Base-by-base conservation (phyloP, 1,140 invertebrate genomes). In the Drosophila biarmipes region DNA sequence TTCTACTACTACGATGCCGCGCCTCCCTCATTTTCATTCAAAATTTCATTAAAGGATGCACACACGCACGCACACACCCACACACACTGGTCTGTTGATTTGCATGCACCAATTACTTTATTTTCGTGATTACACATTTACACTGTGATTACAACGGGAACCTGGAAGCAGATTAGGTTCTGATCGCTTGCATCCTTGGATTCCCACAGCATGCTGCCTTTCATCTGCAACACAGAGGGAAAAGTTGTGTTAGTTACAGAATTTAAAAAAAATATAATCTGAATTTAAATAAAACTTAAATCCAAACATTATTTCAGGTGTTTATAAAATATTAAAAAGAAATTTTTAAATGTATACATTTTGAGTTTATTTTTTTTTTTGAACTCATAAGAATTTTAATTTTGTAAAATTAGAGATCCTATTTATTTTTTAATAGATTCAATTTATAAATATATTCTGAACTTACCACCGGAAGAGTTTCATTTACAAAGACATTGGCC, bases 81-180 rank as follows among this genome's bases (percentile, higher is more conserved):
- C 24, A 34, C 31, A 21, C 31, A 35, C 21, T 27, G 40, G 48
- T 45, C 37, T 72, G 56, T 48, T 42, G 72, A 75, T 86, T 86
- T 86, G 69, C 78, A 81, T 86, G 82, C 82, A 87, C 82, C 82
- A 86, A 86, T 81, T 87, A 86, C 62, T 86, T 86, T 86, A 87
- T 87, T 87, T 86, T 78, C 46, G 40, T 64, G 57, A 67, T 76
- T 78, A 27, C 74, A 45, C 46, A 48, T 68, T 87, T 69, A 90
- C 37, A 55, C 24, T 49, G 76, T 87, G 63, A 91, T 85, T 67
- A 71, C 21, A 69, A 91, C 72, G 48, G 90, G 90, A 49, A 91
- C 84, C 68, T 89, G 78, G 59, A 91, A 91, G 31, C 90, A 91
- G 40, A 91, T 90, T 56, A 91, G 80, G 77, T 85, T 85, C 49